Evolutionary conservation across 92 coral and sea anemone species (phyloP), one percentile per base, ranked within the genome.

Genomic region (Palythoa caribaeorum): DNA sequence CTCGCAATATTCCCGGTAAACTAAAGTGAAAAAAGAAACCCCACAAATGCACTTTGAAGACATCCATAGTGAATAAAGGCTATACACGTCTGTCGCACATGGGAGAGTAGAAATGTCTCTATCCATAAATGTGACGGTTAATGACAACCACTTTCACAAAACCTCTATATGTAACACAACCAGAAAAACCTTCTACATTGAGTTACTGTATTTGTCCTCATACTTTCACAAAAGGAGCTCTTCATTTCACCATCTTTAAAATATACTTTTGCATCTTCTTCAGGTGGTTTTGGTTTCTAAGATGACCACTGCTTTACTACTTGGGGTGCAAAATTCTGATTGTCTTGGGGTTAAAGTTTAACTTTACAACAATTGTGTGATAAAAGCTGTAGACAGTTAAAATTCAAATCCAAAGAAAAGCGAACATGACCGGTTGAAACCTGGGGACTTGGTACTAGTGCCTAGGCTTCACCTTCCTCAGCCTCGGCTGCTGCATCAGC

Each of bases 401-500:
- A 77, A 50, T 66, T 52, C 47, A 38, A 11, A 77, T 77, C 76
- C 52, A 81, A 28, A 44, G 75, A 19, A 71, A 81, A n/a, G 59
- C 12, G 59, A 12, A 20, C 59, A 47, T 17, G 76, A 51, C 63
- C 44, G 28, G 76, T 81, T 68, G 76, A 65, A 66, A 38, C 38
- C 75, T 44, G 75, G 55, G 44, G 38, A 19, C 37, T 21, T 44
- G 47, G 40, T 10, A 65, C 44, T 19, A 35, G 16, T 47, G 71
- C 15, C 40, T 48, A 81, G 76, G 71, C 76, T 66, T 66, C 86
- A 65, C 59, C 86, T 12, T 81, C 86, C 44, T 48, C 86, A 2
- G 86, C 86, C 39, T 81, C 86, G 3, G 76, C 86, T 10, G 86
- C 86, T 50, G 86, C 86, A 81, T 81, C 86, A 14, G 76, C 86